Percentiles rank a stretch among this genome's conserved stretches.
Conservation (phyloP, 2,888 invertebrate species). For the Ceriagrion tenellum region DNA sequence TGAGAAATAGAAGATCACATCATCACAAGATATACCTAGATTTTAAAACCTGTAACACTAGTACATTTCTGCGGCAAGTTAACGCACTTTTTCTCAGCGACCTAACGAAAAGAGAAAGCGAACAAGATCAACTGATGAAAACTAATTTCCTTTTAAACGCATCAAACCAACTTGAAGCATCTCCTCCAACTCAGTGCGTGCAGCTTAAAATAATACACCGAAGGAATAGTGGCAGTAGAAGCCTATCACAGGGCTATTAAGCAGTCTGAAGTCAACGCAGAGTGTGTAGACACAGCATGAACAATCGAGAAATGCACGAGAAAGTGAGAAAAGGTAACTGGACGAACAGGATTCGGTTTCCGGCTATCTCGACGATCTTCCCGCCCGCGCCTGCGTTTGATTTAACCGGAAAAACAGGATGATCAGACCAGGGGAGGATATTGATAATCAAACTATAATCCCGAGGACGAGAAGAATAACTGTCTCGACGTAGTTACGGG, state of each 20-base stretch:
- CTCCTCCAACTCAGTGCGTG: background rate
- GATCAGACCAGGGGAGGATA: background rate
- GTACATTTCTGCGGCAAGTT: background rate
- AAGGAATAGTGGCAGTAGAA: background rate
- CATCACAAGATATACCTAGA: no score
- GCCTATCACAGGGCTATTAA: background rate
- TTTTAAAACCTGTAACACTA: no score
- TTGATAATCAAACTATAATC: background rate
- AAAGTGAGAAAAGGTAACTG: background rate
- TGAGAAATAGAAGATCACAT: no score
- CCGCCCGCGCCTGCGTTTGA: background rate
- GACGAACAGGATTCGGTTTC: background rate
- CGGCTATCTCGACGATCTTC: background rate
- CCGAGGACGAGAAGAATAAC: background rate
- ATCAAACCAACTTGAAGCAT: background rate
- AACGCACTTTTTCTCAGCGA: background rate
- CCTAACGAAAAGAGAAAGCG: background rate
- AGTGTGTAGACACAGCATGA: background rate
- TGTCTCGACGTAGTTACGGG: background rate
- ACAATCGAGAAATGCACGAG: conserved; percentile 4
- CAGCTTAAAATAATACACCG: no score
- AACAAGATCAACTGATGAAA: background rate
- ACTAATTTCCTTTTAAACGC: background rate
- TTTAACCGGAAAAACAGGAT: background rate
- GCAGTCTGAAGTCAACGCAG: background rate